These are phyloP conservation scores for Caenorhabditis briggsae DNA, from an alignment of 1,140 invertebrate genomes.

Conservation along the genomic window DNA sequence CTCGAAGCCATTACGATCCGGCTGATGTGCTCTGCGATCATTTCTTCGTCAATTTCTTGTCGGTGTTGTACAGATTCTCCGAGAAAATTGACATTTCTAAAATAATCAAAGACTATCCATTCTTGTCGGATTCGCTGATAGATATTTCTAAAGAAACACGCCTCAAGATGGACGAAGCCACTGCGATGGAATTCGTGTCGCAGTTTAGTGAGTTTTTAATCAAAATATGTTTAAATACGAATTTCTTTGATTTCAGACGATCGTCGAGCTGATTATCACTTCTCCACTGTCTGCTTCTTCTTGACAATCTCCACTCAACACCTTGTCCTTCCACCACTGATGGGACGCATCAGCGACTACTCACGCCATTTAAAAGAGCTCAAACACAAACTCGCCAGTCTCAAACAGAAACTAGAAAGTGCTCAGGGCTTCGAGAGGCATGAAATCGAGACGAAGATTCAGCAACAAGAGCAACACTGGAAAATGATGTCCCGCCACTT, in stretches of 20 bases:
- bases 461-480: slow-evolving; percentile 60
- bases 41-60: slow-evolving; percentile 92
- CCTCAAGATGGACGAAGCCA: slow-evolving; percentile 86
- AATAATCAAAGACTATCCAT: slow-evolving; percentile 89
- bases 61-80: slow-evolving; percentile 88
- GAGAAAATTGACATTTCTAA: slow-evolving; percentile 82
- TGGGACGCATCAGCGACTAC: slow-evolving; percentile 88
- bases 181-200: slow-evolving; percentile 85
- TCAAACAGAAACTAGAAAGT: slow-evolving; percentile 81
- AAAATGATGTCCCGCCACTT: slow-evolving; percentile 64
- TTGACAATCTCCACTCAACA: slow-evolving; percentile 93
- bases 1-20: slow-evolving; percentile 84
- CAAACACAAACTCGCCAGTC: slow-evolving; percentile 90
- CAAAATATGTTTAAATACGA: too few relatives aligned
- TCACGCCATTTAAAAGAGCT: slow-evolving; percentile 87
- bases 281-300: slow-evolving; percentile 96
- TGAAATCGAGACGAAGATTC: slow-evolving; percentile 58
- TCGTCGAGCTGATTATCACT: slow-evolving; percentile 84
- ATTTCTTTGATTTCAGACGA: too few relatives aligned
- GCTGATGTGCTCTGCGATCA: slow-evolving; percentile 88
- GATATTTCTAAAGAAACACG: slow-evolving; percentile 88
- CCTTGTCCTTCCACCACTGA: slow-evolving; percentile 87
- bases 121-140: slow-evolving; percentile 85
- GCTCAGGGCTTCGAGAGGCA: slow-evolving; percentile 79
- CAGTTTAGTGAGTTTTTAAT: slow-evolving; percentile 82